phyloP scores from a whole-genome alignment of 2,113 vertebrate genomes.

The Talpa occidentalis region DNA sequence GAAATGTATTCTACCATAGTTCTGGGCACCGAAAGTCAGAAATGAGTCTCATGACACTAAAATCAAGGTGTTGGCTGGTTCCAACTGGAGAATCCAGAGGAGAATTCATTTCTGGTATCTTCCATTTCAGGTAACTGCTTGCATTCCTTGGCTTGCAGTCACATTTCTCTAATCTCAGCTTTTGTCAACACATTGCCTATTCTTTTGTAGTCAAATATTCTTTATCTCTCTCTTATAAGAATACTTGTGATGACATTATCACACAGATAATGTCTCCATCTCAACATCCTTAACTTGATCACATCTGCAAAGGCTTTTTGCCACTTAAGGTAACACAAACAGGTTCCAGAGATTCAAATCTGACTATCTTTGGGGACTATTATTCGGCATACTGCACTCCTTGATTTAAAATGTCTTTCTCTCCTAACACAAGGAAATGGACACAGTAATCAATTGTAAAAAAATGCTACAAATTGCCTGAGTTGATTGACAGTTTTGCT shows the following conservation, averaged over 20 bases:
- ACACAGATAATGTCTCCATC: neutral
- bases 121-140: neutral
- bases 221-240: neutral
- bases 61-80: neutral
- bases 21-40: neutral
- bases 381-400: neutral
- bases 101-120: neutral
- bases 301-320: neutral
- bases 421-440: conserved; percentile 3
- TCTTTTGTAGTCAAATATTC: neutral
- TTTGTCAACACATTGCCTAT: neutral
- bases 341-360: neutral
- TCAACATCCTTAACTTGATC: neutral
- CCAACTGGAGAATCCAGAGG: neutral
- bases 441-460: neutral
- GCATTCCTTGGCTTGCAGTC: neutral
- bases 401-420: conserved; percentile 4
- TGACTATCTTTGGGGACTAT: neutral
- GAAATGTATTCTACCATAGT: neutral
- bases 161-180: neutral
- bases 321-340: neutral
- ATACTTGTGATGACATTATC: neutral
- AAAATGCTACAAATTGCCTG: neutral
- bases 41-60: neutral
- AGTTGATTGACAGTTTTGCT: neutral